Evolutionary conservation across 2,888 invertebrate genomes (phyloP), one percentile per base, ranked within the genome.

Genomic region (Platerodrilus igneus): DNA sequence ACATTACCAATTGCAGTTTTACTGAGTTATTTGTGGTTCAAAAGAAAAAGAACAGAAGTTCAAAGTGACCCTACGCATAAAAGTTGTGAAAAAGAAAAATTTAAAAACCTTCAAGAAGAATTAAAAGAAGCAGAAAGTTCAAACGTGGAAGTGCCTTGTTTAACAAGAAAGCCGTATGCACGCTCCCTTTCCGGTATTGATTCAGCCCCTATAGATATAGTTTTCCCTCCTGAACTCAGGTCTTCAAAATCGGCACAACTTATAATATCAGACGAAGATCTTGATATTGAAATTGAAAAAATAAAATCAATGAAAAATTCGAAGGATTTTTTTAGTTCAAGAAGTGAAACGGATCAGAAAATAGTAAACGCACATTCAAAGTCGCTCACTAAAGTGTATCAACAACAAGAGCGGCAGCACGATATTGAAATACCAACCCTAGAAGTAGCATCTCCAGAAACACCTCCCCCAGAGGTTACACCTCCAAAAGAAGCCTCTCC

Each of bases 1-100:
- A 75, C 87, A 58, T 86, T 87, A 64, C 82, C 85, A 59, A 77
- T 86, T 72, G 86, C 83, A 59, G 76, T 86, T 60, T 74, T 86
- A 60, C 74, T 87, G 68, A 85, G 85, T 58, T 79, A 86, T 67
- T 79, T 81, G 66, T 88, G 86, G 87, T 84, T 83, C 79, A 82
- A 79, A 72, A 83, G 82, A 73, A 85, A 80, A 75, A 79, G 82
- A 72, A 77, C 78, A 68, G 78, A 76, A 63, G 76, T 77, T 66
- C 77, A 75, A 76, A 79, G 77, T 81, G 83, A 84, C 79, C 80
- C 81, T 52, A 14, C 59, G 55, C 51, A 52, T 11, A 10, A 19
- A n/a, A 16, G 17, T 8, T 18, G 14, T 35, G 25, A 26, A 31
- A 32, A 33, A 19, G 16, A 29, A 10, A 10, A 63, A 23, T n/a